A percentile compares a stretch with the other conserved stretches of the same genome.
phyloP scores from a whole-genome alignment of 2,888 invertebrate genomes.

The Dicranocentrus wangi region DNA sequence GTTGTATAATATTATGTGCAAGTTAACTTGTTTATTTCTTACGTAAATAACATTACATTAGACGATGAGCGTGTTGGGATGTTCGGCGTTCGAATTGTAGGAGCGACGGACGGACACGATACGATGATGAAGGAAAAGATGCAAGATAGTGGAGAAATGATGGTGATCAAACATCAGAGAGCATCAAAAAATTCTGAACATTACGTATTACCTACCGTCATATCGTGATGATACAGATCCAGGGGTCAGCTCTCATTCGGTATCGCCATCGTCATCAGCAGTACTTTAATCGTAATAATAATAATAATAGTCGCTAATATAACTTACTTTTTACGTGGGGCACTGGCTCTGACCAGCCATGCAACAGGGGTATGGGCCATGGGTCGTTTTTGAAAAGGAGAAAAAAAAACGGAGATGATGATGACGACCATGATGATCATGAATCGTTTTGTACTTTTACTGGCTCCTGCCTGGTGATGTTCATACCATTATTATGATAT shows the following conservation, averaged over 20 bases:
- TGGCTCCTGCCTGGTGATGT: neutral
- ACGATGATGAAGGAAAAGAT: neutral
- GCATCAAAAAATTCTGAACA: too few relatives aligned
- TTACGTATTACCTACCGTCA: neutral
- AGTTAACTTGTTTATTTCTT: constrained; percentile 64
- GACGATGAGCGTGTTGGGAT: neutral
- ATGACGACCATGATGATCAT: neutral
- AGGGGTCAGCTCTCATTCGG: constrained; percentile 35
- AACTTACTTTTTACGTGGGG: neutral
- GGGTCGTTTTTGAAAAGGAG: neutral
- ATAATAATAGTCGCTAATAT: constrained; percentile 20
- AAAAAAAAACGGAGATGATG: neutral
- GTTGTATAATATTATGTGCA: constrained; percentile 63
- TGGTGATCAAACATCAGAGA: constrained; percentile 16
- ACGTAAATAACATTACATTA: constrained; percentile 49
- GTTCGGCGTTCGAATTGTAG: neutral
- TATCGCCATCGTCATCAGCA: constrained; percentile 18
- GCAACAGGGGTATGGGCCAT: neutral
- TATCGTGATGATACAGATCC: constrained; percentile 43
- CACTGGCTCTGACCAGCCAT: neutral
- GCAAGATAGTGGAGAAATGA: constrained; percentile 15
- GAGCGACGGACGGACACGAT: neutral
- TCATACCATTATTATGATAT: neutral
- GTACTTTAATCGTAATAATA: constrained; percentile 34
- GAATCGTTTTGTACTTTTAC: constrained; percentile 10